Evolutionary conservation across 2,888 invertebrate genomes (phyloP).

Genomic region (Mythimna ferrago): DNA sequence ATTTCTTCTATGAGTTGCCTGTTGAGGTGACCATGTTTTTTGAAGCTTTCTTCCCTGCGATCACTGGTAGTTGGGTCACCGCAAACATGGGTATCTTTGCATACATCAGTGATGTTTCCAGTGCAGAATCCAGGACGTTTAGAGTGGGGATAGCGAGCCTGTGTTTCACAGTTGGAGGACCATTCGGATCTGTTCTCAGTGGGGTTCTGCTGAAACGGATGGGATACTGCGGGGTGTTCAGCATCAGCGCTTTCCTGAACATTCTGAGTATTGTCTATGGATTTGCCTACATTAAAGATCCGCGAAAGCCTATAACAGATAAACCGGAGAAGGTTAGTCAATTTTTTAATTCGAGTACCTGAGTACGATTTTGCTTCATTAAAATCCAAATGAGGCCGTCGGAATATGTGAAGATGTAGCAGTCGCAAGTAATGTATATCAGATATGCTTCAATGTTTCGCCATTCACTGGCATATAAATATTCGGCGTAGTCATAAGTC

Average conservation of each 20-base stretch:
- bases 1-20: conserved; percentile 89
- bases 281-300: conserved; percentile 82
- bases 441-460: not conserved
- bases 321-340: conserved; percentile 70
- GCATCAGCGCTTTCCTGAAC: conserved; percentile 82
- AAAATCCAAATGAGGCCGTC: not conserved
- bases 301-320: conserved; percentile 68
- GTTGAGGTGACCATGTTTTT: conserved; percentile 88
- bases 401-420: not conserved
- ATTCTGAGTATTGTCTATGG: conserved; percentile 85
- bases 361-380: not conserved
- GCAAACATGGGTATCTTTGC: conserved; percentile 91
- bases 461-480: too few relatives aligned
- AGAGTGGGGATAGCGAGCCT: conserved; percentile 90
- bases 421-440: not conserved
- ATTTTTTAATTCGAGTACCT: not conserved
- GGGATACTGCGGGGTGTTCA: conserved; percentile 89
- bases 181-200: conserved; percentile 84
- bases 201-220: conserved; percentile 81
- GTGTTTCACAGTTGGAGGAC: conserved; percentile 83
- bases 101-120: conserved; percentile 91
- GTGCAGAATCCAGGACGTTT: conserved; percentile 89
- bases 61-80: conserved; percentile 90
- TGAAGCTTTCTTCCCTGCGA: conserved; percentile 88
- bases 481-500: too few relatives aligned